Base-by-base conservation (phyloP, 2,888 invertebrate species). In the Branchipolynoe longqiensis region DNA sequence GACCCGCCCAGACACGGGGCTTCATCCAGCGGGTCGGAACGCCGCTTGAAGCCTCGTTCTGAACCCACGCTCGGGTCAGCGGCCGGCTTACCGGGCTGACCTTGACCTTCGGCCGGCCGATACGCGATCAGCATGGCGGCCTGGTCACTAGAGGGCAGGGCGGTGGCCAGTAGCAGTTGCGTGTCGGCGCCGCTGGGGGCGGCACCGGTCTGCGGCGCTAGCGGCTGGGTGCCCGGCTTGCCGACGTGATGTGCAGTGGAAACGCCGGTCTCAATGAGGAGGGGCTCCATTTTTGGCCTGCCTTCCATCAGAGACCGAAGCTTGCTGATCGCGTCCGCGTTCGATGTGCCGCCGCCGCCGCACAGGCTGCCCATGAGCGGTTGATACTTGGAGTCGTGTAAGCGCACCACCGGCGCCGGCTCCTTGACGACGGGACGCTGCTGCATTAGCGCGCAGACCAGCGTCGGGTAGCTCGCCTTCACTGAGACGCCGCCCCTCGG, bases 221-320 rank as follows among this genome's bases (percentile, higher is more conserved):
- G n/a, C n/a, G n/a, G n/a, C n/a, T n/a, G n/a, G n/a, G n/a, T n/a
- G 48, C 48, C 48, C 18, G 48, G 8, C 14, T 62, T 62, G 31
- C 62, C 25, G 3, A 25, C 28, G n/a, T n/a, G n/a, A n/a, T n/a
- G n/a, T 31, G 28, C 38, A 69, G 33, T 38, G 18, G 69, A 36
- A 38, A 22, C 36, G 33, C n/a, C 38, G n/a, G 38, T 69, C 58
- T 56, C 58, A 14, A 82, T 54, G 25, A 36, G 56, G 1, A 56
- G 82, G 0, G 54, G 82, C 82, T 82, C 56, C 54, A 54, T 54
- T 12, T 56, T 0, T 18, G 56, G 82, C 25, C n/a, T 33, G 12
- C 58, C 38, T 58, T 82, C 82, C 56, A 38, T 58, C 33, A 58
- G 31, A 18, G 82, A 58, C 33, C 54, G 82, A n/a, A 56, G 82